Conservation (phyloP, 2,113 vertebrate genomes). For the Datnioides undecimradiatus region DNA sequence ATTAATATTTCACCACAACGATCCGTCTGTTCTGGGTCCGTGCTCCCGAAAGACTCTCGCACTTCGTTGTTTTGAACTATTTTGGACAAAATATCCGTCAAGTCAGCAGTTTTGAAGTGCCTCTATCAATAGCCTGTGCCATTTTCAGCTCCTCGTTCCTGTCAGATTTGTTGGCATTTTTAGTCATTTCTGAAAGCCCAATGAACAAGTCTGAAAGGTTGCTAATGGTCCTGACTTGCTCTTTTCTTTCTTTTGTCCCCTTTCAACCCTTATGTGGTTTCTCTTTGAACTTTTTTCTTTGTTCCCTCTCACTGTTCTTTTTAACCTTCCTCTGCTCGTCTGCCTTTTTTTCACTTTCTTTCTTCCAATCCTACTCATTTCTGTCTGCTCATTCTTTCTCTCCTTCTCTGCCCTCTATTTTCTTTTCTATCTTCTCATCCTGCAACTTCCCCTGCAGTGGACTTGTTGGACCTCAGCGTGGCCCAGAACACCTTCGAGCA, state of each 20-base stretch:
- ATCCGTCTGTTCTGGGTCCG: constrained; percentile 37
- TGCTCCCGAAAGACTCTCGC: background rate
- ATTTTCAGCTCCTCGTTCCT: constrained; percentile 26
- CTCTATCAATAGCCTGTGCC: constrained; percentile 43
- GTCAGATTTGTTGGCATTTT: constrained; percentile 30
- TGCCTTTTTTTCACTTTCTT: background rate
- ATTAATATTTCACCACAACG: constrained; percentile 51
- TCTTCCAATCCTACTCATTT: background rate
- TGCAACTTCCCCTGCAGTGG: constrained; percentile 84
- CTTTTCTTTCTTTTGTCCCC: background rate
- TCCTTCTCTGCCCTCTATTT: background rate
- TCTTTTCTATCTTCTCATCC: background rate
- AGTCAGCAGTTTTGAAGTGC: constrained; percentile 31
- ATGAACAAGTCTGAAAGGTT: constrained; percentile 30
- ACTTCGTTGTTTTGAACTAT: constrained; percentile 52
- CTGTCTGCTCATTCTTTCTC: background rate
- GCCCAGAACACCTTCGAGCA: constrained; percentile 93
- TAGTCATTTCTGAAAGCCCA: constrained; percentile 22
- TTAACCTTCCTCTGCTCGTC: background rate
- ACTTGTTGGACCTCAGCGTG: constrained; percentile 92
- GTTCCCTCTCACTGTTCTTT: constrained; percentile 9
- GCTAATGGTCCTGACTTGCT: background rate
- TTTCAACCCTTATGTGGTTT: constrained; percentile 2
- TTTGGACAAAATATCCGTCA: constrained; percentile 52
- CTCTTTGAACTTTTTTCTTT: constrained; percentile 9